These are phyloP conservation scores for Strix uralensis DNA, from an alignment of 2,113 vertebrate genomes.

Conservation along the genomic window DNA sequence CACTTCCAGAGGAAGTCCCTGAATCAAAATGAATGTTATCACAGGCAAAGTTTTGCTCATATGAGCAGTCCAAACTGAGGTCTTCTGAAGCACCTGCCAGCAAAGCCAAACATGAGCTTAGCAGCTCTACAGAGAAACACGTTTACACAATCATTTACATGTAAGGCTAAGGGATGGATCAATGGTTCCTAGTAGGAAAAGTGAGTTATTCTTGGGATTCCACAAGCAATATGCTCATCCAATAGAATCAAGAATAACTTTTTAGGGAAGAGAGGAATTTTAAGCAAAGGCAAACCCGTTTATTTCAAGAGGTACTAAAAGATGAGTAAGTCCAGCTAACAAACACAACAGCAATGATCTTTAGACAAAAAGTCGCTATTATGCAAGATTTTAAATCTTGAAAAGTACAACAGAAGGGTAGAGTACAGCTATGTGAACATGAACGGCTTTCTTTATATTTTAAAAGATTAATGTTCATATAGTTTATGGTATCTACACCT, in stretches of 20 bases:
- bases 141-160: neutral
- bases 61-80: neutral
- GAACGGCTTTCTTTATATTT: neutral
- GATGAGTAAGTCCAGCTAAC: neutral
- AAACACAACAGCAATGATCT: neutral
- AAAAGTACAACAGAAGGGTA: neutral
- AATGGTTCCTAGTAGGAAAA: neutral
- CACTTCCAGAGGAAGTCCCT: neutral
- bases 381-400: neutral
- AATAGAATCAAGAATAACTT: neutral
- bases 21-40: neutral
- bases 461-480: neutral
- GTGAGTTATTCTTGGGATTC: neutral
- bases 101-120: neutral
- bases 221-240: neutral
- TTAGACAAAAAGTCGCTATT: neutral
- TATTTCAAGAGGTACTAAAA: neutral
- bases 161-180: neutral
- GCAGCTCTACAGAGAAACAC: neutral
- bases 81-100: neutral
- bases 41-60: rapidly evolving
- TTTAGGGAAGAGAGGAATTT: neutral
- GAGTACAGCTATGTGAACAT: neutral
- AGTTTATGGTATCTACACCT: neutral
- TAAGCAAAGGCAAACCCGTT: neutral